Evolutionary conservation across 2,888 invertebrate species (phyloP), one percentile per base, ranked within the genome.

Genomic region (Eretmocerus hayati): DNA sequence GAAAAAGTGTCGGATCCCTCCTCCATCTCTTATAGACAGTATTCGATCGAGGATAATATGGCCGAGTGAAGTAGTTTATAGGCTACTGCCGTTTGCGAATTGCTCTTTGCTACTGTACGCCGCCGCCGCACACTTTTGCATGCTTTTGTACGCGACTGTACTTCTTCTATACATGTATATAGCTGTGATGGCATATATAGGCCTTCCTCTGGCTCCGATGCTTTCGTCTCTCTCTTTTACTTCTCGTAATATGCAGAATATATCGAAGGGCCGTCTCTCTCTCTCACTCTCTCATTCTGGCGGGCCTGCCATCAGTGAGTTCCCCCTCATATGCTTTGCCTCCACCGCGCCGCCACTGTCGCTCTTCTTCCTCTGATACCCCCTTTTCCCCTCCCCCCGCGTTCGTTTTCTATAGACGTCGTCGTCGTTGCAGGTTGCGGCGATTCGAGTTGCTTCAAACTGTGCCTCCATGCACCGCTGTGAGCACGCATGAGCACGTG

Each of bases 231-330:
- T n/a, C n/a, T n/a, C n/a, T n/a, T n/a, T n/a, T n/a, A n/a, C n/a
- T n/a, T n/a, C n/a, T n/a, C n/a, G n/a, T n/a, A n/a, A n/a, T n/a
- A n/a, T n/a, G n/a, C n/a, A n/a, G n/a, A n/a, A n/a, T n/a, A n/a
- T n/a, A 43, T 50, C 43, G 36, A 50, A 50, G 56, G 57, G 57
- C 58, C 57, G 51, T 54, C 56, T 40, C 57, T 43, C 33, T 43
- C 39, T 40, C 31, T 16, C 23, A 30, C 33, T 32, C 22, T 15
- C 35, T 47, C 49, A 43, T 22, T 40, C 46, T 53, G 46, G 46
- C 46, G n/a, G 21, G n/a, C 33, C 23, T n/a, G 19, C 31, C 30
- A 13, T 30, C 21, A 21, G n/a, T n/a, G n/a, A n/a, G n/a, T n/a
- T n/a, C n/a, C n/a, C n/a, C n/a, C n/a, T n/a, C n/a, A n/a, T n/a